Conservation (phyloP, 2,888 invertebrate genomes). For the Pyrrhia umbra region DNA sequence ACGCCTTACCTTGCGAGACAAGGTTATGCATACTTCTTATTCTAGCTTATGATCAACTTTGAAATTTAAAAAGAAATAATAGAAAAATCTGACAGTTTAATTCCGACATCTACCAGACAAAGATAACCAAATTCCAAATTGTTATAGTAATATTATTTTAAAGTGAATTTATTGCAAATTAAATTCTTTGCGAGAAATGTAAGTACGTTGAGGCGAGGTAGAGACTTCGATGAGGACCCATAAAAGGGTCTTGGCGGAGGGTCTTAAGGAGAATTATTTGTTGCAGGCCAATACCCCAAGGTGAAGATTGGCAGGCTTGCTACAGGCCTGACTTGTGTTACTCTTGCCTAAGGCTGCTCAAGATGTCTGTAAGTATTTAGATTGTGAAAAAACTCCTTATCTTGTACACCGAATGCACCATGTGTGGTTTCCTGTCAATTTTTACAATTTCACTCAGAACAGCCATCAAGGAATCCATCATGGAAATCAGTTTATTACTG, state of each 20-base stretch:
- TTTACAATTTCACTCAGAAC: too few relatives aligned
- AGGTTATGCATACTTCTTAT: conserved; percentile 20
- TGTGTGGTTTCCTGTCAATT: too few relatives aligned
- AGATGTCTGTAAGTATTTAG: conserved; percentile 74
- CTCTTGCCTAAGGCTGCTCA: conserved; percentile 72
- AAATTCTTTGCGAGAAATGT: conserved; percentile 56
- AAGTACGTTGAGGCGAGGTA: conserved; percentile 24
- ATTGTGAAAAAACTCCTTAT: not conserved
- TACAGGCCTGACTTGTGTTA: conserved; percentile 74
- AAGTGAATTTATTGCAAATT: not conserved
- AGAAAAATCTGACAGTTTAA: conserved; percentile 31
- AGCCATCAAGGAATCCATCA: too few relatives aligned
- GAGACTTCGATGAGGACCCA: too few relatives aligned
- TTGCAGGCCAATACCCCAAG: conserved; percentile 72
- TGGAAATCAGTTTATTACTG: too few relatives aligned
- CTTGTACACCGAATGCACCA: not conserved
- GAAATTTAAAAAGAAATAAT: conserved; percentile 27
- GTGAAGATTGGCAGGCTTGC: conserved; percentile 72
- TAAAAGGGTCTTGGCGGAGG: not conserved
- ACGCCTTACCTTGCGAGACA: too few relatives aligned
- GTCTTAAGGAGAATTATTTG: not conserved
- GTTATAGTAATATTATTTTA: conserved; percentile 15
- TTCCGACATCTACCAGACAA: conserved; percentile 13
- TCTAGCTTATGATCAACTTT: not conserved
- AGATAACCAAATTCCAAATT: conserved; percentile 56